Conservation (phyloP, 2,113 vertebrate genomes). For the Cnemophilus loriae region DNA sequence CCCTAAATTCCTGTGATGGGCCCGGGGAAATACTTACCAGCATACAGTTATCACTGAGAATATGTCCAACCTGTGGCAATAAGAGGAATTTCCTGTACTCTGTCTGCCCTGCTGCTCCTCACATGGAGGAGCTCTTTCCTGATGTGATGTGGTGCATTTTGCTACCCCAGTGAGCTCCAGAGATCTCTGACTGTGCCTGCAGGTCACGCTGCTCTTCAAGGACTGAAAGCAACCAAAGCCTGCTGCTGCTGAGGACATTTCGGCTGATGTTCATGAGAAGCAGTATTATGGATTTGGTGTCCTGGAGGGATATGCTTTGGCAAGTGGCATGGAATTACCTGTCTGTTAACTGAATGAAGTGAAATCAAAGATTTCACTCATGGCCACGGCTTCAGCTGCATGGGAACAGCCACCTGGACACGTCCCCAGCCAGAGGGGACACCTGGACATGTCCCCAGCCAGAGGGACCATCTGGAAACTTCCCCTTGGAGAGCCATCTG, state of each 20-base stretch:
- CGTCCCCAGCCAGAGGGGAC: neutral
- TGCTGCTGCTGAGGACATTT: neutral
- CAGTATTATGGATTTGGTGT: neutral
- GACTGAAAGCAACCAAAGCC: neutral
- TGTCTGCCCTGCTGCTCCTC: neutral
- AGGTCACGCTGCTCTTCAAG: neutral
- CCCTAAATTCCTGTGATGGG: neutral
- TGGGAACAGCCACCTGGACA: neutral
- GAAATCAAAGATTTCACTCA: neutral
- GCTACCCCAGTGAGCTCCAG: neutral
- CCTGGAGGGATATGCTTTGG: neutral
- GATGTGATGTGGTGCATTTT: neutral
- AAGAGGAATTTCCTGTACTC: neutral
- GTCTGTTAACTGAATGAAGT: neutral
- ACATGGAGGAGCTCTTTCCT: neutral
- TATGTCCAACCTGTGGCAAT: neutral
- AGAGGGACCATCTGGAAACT: neutral
- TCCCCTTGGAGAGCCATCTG: neutral
- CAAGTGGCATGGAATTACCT: neutral
- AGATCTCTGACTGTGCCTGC: neutral
- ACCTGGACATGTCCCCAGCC: neutral
- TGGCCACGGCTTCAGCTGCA: neutral
- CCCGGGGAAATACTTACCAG: neutral
- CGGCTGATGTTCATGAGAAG: neutral
- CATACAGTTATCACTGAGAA: neutral